Percentiles rank a stretch among this genome's conserved stretches.
phyloP scores from a whole-genome alignment of 1,140 invertebrate species.

The Himalopsyche phryganea region DNA sequence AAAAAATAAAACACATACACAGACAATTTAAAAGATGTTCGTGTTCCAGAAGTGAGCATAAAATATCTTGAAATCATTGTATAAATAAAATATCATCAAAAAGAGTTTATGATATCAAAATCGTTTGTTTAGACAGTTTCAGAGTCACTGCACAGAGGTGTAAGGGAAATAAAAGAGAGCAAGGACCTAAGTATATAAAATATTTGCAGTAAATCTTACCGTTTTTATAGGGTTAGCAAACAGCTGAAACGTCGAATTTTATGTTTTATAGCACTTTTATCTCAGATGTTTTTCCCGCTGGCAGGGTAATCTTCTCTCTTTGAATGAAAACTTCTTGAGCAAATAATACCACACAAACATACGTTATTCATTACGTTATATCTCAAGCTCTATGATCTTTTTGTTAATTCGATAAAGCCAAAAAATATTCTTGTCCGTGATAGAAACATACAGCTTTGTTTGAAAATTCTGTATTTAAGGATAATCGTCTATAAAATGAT shows the following conservation, averaged over 20 bases:
- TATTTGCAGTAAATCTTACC: conserved; percentile 18
- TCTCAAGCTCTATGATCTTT: no score
- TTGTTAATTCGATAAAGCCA: not conserved
- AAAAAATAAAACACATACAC: no score
- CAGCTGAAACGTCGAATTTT: conserved; percentile 28
- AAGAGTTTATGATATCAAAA: no score
- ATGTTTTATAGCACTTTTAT: conserved; percentile 26
- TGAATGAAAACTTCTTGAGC: not conserved
- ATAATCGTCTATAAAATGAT: no score
- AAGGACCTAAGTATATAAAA: conserved; percentile 14
- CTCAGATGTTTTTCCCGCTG: conserved; percentile 12
- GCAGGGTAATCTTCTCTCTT: not conserved
- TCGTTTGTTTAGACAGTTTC: no score
- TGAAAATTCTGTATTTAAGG: no score
- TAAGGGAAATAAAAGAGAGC: not conserved
- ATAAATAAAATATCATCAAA: no score
- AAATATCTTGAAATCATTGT: no score
- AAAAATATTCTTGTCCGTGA: not conserved
- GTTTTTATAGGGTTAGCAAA: conserved; percentile 20
- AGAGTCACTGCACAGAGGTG: no score
- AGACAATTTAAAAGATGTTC: no score
- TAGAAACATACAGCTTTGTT: no score
- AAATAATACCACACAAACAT: not conserved
- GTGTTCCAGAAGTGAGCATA: no score
- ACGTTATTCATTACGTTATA: not conserved